Conservation (phyloP, 2,888 invertebrate species). For the Drosophila pegasa region DNA sequence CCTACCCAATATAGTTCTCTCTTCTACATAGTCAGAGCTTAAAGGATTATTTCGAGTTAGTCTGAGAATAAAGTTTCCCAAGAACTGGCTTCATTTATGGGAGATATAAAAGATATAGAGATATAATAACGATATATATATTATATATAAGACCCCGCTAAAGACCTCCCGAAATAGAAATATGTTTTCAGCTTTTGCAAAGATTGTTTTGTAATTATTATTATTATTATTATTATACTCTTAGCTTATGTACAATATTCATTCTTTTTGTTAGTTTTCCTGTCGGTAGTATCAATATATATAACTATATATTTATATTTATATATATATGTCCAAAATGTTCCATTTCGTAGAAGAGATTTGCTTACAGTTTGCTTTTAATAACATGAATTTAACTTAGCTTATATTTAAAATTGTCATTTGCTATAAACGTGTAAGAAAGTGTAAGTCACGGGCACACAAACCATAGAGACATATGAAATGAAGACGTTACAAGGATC, state of each 20-base stretch:
- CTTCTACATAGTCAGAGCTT: neutral
- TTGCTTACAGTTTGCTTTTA: neutral
- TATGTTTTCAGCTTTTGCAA: neutral
- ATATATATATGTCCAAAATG: neutral
- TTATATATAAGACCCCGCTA: no score
- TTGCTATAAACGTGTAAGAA: conserved; percentile 4
- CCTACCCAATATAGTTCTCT: neutral
- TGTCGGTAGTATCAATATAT: no score
- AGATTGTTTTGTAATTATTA: neutral
- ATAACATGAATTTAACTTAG: conserved; percentile 12
- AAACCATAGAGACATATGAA: neutral
- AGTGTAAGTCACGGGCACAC: neutral
- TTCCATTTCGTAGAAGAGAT: neutral
- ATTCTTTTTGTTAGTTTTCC: neutral
- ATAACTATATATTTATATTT: neutral
- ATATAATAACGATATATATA: no score
- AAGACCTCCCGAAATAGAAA: no score
- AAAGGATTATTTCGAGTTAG: neutral
- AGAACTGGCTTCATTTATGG: no score
- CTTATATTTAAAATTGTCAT: conserved; percentile 24
- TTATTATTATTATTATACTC: neutral
- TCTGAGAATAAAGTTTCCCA: neutral
- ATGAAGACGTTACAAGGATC: neutral
- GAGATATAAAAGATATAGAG: no score
- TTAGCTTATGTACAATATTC: conserved; percentile 1